Evolutionary conservation across 1,140 invertebrate genomes (phyloP).

Genomic region (Anastatus disparis): DNA sequence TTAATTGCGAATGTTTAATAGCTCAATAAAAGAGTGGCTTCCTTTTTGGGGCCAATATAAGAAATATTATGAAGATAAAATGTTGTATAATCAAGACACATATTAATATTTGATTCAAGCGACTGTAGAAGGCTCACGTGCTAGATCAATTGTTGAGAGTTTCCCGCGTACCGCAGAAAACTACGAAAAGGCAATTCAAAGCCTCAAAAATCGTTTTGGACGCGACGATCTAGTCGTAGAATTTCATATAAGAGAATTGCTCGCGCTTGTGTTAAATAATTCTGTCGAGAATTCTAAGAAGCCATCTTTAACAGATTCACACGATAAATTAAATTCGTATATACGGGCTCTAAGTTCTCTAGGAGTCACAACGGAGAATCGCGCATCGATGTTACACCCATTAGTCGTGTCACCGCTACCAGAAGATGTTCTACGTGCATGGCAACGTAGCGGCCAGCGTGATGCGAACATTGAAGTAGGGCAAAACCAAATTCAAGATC

Average conservation of each 20-base stretch:
- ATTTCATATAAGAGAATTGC: constrained; percentile 49
- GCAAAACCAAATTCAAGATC: too few relatives aligned
- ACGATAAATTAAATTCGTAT: constrained; percentile 53
- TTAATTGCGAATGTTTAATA: neutral
- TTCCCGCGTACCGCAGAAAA: constrained; percentile 29
- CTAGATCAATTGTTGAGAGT: constrained; percentile 31
- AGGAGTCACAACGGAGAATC: constrained; percentile 50
- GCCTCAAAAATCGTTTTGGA: constrained; percentile 43
- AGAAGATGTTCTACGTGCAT: constrained; percentile 51
- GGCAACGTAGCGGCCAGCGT: constrained; percentile 47
- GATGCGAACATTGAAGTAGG: too few relatives aligned
- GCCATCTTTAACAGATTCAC: neutral
- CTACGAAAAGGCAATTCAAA: constrained; percentile 38
- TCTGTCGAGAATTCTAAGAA: neutral
- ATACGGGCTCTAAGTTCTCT: constrained; percentile 50
- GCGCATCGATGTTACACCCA: constrained; percentile 50
- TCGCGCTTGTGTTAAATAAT: constrained; percentile 41
- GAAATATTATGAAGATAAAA: neutral
- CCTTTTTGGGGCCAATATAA: neutral
- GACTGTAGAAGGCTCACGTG: constrained; percentile 36
- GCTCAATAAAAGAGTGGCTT: neutral
- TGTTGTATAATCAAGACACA: constrained; percentile 37
- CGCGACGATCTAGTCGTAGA: constrained; percentile 45
- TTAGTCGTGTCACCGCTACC: constrained; percentile 56
- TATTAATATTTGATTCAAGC: constrained; percentile 49